Percentiles rank a stretch among this genome's conserved stretches.
phyloP scores from a whole-genome alignment of 2,888 invertebrate genomes.

The Drosophila emarginata region DNA sequence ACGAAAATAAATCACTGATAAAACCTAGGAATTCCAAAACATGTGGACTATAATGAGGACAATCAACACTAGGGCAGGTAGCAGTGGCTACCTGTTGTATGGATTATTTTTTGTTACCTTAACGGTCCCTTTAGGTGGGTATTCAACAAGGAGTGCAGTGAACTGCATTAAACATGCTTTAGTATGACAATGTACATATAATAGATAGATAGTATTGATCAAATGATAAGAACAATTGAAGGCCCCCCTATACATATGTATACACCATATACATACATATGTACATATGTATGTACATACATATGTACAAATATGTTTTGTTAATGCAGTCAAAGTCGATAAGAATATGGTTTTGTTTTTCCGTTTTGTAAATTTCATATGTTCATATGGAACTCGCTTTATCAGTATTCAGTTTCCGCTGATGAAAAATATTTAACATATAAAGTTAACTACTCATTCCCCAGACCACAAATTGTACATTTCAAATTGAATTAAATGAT shows the following conservation, averaged over 20 bases:
- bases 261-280: background rate
- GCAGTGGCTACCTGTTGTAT: constrained; percentile 33
- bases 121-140: constrained; percentile 45
- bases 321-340: background rate
- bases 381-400: background rate
- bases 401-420: background rate
- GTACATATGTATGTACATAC: no score
- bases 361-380: background rate
- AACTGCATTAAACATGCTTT: background rate
- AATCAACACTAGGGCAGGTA: constrained; percentile 8
- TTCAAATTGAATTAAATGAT: constrained; percentile 1
- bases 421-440: background rate
- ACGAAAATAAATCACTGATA: background rate
- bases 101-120: constrained; percentile 35
- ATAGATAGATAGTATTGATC: background rate
- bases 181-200: background rate
- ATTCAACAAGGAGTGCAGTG: constrained; percentile 19
- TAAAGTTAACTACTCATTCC: background rate
- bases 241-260: no score
- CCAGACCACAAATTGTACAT: background rate
- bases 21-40: background rate
- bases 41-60: constrained; percentile 25
- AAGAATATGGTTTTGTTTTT: background rate
- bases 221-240: background rate
- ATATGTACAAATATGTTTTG: no score